Base-by-base conservation (phyloP, 2,797 vertebrate species). In the Hozukius guyotensis region DNA sequence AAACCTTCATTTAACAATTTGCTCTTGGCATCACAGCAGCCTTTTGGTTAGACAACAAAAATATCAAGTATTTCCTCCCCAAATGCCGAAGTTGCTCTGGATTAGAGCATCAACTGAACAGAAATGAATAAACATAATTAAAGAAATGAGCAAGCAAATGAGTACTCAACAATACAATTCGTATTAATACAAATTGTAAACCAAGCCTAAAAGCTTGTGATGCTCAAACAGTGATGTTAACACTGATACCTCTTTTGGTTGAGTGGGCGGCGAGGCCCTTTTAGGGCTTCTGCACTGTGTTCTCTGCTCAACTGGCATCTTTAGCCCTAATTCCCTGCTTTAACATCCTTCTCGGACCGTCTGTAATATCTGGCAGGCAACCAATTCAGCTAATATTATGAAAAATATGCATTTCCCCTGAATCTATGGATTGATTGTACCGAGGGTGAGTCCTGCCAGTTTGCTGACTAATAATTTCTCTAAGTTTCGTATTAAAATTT, bases 321-420 rank as follows among this genome's bases (percentile, higher is more conserved):
- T 75, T 69, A 72, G 57, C 61, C 71, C 8, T 16, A 78, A 59
- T 59, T 75, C 46, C 13, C 71, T 57, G 63, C 31, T 70, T 34
- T 68, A 34, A 60, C 69, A 46, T 79, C 29, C 24, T 24, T 72
- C 67, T 72, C 49, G 61, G 72, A 80, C 49, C 36, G 32, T 32
- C 13, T 81, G 7, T 68, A 53, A 77, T 29, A 67, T 77, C 78
- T 85, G 77, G 83, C 72, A 1, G 65, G 31, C 20, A 57, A 18
- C 59, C 73, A 86, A 11, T 74, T 77, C 25, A 78, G 27, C 65
- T 87, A 76, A 46, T 11, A 75, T 84, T 83, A 82, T 76, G 76
- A 63, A 80, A 68, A 79, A 80, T 81, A 59, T 81, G 49, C 29
- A 70, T 81, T 76, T 69, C 9, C 68, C 73, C 68, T 46, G 27